Evolutionary conservation across 2,113 vertebrate species (phyloP), one percentile per base, ranked within the genome.

Genomic region (Otolemur garnettii): DNA sequence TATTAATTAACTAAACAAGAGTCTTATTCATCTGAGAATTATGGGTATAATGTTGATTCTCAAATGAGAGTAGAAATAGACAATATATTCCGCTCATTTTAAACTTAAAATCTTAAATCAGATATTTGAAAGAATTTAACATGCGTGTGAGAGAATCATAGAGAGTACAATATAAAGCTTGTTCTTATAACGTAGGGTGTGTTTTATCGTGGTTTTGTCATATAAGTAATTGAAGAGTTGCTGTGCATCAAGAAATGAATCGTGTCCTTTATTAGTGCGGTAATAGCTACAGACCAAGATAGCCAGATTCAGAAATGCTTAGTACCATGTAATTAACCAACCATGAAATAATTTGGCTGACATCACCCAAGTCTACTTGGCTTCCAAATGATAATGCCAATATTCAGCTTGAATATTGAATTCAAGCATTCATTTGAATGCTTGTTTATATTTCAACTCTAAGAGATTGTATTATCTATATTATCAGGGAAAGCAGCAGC

Each of bases 341-440:
- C 69, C 98, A 98, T 98, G 97, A 98, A 98, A 98, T 98, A 98
- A 98, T 98, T 98, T 97, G 96, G 96, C 98, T 97, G 96, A 81
- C 64, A 97, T 95, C 91, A 95, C 87, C 55, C 64, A 98, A 98
- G 66, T 93, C 95, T 91, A 97, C 95, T 94, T 96, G 97, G 94
- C 97, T 98, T 94, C 98, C 62, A 90, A 98, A 97, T 95, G 55
- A 95, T 69, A 95, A 95, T 81, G 77, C 24, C 92, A 96, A 59
- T 97, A 96, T 92, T 96, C 96, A 96, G 87, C 45, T 75, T 94
- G 88, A 85, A 89, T 30, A n/a, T n/a, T n/a, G n/a, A n/a, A n/a
- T n/a, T n/a, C n/a, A n/a, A n/a, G n/a, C n/a, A n/a, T n/a, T n/a
- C n/a, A n/a, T n/a, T n/a, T n/a, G 88, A 85, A 89, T 30, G 15